Evolutionary conservation across 2,797 vertebrate genomes (phyloP), one percentile per base, ranked within the genome.

Genomic region (Selene dorsalis): DNA sequence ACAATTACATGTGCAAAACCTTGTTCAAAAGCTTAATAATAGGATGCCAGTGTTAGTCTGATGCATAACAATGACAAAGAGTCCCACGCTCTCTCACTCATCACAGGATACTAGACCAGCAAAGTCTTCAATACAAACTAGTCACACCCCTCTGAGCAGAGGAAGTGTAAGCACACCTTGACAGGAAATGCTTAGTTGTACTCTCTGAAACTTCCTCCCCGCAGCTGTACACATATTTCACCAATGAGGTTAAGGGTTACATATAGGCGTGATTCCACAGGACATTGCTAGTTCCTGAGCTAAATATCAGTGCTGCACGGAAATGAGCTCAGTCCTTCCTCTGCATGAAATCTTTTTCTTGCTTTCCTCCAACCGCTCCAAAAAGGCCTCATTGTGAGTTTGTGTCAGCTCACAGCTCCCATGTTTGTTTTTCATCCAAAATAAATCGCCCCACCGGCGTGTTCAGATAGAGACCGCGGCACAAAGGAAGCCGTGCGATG

Each of bases 281-380:
- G 89, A 93, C 88, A 88, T 84, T 73, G 88, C 77, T 24, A 89
- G 86, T 91, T 89, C 87, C 90, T 87, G 82, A 79, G 52, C 78
- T 82, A 67, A 89, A 90, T 69, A 76, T 89, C 80, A 71, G 62
- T 56, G 65, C 61, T 30, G 74, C 38, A 32, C 60, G 87, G 92
- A 94, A 88, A 92, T 93, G 73, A 93, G 82, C 83, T 94, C 91
- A 93, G 82, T 6, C 55, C 77, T 92, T 94, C 90, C 91, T 91
- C 79, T 65, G 61, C 69, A 86, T 24, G 82, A 74, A 84, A 48
- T 65, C n/a, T 39, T 80, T 78, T 78, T 76, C 67, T 47, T 59
- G 50, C 60, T 90, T 80, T 76, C 65, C 64, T 59, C 68, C 62
- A 28, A 85, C 77, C 41, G 71, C 69, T 82, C 69, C 59, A 35